phyloP scores from a whole-genome alignment of 2,113 vertebrate species.

The Lucifuga dentata region DNA sequence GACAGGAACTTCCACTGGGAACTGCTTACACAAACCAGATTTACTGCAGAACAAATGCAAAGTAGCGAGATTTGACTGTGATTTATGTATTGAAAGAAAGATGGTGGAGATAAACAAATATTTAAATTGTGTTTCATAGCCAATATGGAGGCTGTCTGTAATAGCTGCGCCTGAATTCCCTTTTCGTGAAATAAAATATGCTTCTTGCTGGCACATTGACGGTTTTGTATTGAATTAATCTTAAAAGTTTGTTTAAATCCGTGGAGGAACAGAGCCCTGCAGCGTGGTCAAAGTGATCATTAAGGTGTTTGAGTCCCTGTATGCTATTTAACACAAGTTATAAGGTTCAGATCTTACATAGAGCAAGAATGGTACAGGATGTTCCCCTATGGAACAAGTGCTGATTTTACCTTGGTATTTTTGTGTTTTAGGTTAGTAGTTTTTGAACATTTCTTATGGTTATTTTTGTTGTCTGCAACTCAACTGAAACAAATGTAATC shows the following conservation, averaged over 20 bases:
- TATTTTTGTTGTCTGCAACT: too few species aligned
- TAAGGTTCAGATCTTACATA: neutral
- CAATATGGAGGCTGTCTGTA: neutral
- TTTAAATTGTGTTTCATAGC: neutral
- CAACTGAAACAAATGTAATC: too few species aligned
- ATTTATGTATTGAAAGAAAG: neutral
- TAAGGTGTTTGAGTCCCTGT: neutral
- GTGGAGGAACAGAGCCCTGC: neutral
- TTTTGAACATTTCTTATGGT: too few species aligned
- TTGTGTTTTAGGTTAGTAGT: too few species aligned
- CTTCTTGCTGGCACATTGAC: neutral
- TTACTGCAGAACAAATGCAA: neutral
- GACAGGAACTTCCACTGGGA: neutral
- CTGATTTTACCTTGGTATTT: too few species aligned
- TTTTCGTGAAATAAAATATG: neutral
- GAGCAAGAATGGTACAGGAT: too few species aligned
- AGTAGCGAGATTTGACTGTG: neutral
- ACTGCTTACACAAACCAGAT: neutral
- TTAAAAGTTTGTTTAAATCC: neutral
- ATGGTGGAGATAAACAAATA: too few species aligned
- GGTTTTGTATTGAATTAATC: neutral
- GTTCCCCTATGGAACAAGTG: too few species aligned
- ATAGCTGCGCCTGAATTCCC: neutral
- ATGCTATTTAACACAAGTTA: too few species aligned
- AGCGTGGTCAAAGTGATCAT: neutral